Conservation (phyloP, 1,140 invertebrate genomes). For the Drosophila funebris region DNA sequence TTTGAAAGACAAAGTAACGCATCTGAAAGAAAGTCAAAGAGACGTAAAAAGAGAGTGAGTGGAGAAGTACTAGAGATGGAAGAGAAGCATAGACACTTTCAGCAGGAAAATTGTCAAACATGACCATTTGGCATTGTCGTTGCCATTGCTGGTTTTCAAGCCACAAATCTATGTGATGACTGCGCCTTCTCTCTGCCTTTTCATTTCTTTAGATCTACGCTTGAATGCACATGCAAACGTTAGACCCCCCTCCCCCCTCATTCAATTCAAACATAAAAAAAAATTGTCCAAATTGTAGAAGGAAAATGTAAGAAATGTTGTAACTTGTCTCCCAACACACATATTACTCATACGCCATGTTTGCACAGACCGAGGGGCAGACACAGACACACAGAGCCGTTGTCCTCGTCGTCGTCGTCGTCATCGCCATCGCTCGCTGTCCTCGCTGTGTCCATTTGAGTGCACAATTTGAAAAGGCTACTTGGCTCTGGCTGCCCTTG, state of each 20-base stretch:
- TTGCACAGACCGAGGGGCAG: slow-evolving; percentile 30
- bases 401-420: slow-evolving; percentile 12
- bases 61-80: neutral
- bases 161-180: slow-evolving; percentile 73
- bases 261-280: neutral
- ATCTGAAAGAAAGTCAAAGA: slow-evolving; percentile 15
- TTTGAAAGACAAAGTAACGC: slow-evolving; percentile 64
- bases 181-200: slow-evolving; percentile 44
- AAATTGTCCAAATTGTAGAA: slow-evolving; percentile 35
- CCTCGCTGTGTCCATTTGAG: slow-evolving; percentile 72
- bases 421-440: slow-evolving; percentile 32
- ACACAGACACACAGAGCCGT: slow-evolving; percentile 4
- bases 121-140: slow-evolving; percentile 59
- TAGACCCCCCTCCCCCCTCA: slow-evolving; percentile 15
- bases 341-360: slow-evolving; percentile 63
- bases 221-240: slow-evolving; percentile 75
- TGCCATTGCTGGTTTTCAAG: slow-evolving; percentile 56
- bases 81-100: slow-evolving; percentile 6
- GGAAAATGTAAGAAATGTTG: slow-evolving; percentile 56
- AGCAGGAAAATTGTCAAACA: slow-evolving; percentile 65
- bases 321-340: slow-evolving; percentile 14
- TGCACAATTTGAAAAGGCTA: slow-evolving; percentile 78
- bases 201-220: slow-evolving; percentile 77
- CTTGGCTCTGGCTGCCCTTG: slow-evolving; percentile 62
- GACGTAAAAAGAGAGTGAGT: neutral